Evolutionary conservation across 2,797 vertebrate genomes (phyloP), one percentile per base, ranked within the genome.

Genomic region (Masticophis lateralis): DNA sequence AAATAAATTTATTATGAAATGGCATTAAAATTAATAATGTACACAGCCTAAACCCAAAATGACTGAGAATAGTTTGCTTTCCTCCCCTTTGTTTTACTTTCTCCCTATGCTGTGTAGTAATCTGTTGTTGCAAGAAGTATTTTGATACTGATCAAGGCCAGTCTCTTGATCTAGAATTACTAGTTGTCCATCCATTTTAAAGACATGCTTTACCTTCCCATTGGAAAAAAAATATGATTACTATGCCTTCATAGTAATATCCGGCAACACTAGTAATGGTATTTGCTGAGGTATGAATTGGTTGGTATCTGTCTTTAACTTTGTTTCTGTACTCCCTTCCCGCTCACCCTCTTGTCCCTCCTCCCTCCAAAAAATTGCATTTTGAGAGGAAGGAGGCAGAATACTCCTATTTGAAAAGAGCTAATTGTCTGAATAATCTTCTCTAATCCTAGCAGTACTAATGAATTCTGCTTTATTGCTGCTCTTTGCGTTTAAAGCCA

Each of bases 391-490:
- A 27, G 51, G 10, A 59, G 37, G 37, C 32, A 13, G 16, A 69
- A 25, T 60, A 28, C 28, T 61, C 60, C 37, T 13, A 51, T 55
- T n/a, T 79, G 32, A 79, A 79, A 79, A 69, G 66, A 69, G 55
- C 66, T n/a, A 51, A 14, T 87, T 90, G 90, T 90, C 97, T 96
- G 60, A 57, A 94, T 96, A 95, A 8, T n/a, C 14, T 94, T 86
- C 91, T 53, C 91, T 96, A 95, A 57, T 74, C 94, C 95, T 96
- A 96, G 96, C 95, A 94, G 95, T 96, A 95, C 96, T 97, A 95
- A 97, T 96, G 94, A 97, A 94, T 97, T 96, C 96, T 93, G 79
- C 96, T 96, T 96, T 90, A 10, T 89, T 22, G 91, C 91, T 47
- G 94, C 95, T 95, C 95, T 94, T 57, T 95, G 97, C 14, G 93